A percentile compares a stretch with the other conserved stretches of the same genome.
Conservation (phyloP, 2,888 invertebrate genomes). For the Mythimna loreyi region DNA sequence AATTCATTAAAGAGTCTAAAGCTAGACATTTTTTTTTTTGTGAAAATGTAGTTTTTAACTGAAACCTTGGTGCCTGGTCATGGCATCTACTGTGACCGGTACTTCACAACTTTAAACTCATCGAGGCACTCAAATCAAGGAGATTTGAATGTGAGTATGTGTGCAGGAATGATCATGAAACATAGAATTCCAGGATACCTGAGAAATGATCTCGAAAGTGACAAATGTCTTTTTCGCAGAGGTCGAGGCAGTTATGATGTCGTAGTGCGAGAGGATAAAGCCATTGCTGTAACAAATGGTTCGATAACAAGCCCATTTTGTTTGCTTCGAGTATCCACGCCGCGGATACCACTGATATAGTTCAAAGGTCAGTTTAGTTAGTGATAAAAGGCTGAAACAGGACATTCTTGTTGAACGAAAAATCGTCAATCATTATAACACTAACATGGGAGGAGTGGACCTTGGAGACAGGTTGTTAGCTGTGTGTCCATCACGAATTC, state of each 20-base stretch:
- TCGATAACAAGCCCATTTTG: conserved; percentile 13
- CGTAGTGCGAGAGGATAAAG: conserved; percentile 1
- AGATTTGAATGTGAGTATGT: too few relatives aligned
- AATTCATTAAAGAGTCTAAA: too few relatives aligned
- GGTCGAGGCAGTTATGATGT: conserved; percentile 23
- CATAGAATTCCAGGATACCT: background rate
- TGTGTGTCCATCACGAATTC: too few relatives aligned
- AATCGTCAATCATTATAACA: conserved; percentile 28
- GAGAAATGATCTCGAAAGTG: conserved; percentile 11
- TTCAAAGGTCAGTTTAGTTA: too few relatives aligned
- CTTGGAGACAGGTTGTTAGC: background rate
- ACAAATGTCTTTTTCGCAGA: conserved; percentile 10
- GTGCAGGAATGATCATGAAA: conserved; percentile 44
- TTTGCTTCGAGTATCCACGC: conserved; percentile 14
- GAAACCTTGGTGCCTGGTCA: too few relatives aligned
- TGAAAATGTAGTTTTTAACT: too few relatives aligned
- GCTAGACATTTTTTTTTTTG: too few relatives aligned
- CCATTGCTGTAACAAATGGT: too few relatives aligned
- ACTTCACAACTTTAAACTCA: conserved; percentile 28
- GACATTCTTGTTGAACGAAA: too few relatives aligned
- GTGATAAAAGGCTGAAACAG: too few relatives aligned
- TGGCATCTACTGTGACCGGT: conserved; percentile 5
- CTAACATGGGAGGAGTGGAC: conserved; percentile 55
- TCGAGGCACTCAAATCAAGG: conserved; percentile 24
- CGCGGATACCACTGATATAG: too few relatives aligned